Evolutionary conservation across 2,113 vertebrate genomes (phyloP), one percentile per base, ranked within the genome.

Genomic region (Seriola rivoliana): DNA sequence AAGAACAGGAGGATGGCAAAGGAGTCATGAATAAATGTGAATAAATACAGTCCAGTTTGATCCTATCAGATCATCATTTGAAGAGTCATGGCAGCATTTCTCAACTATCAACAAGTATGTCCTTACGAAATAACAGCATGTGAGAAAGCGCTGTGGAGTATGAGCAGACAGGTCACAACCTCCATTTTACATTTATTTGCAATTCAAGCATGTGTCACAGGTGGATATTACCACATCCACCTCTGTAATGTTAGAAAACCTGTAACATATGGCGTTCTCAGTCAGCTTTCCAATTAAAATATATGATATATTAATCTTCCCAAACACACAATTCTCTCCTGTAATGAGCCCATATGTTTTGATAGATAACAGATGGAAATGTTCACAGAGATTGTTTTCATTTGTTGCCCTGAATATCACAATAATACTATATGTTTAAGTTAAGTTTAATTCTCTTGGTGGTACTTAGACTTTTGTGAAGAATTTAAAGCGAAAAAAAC

Each of bases 321-420:
- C 58, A 65, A 44, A 57, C 29, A 63, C 55, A 50, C 10, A 77
- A 40, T 29, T 69, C 23, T 80, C 42, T 44, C 9, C 69, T 72
- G 32, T 87, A 82, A 85, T 70, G 55, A 82, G 54, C 42, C 42
- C 23, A 68, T 84, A 50, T 79, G 71, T 79, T 76, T 66, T 42
- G 25, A 78, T 65, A 78, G 69, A 85, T 72, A 85, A 83, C 80
- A 78, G 72, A 85, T 76, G 71, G 71, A 80, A 81, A 72, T 29
- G 42, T 32, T 68, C 57, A 52, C 75, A 66, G 52, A 17, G 52
- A 46, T 21, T 40, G 23, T 79, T 48, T 46, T 44, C 13, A 42
- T 67, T 63, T 52, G 42, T 44, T 59, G 25, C 34, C 29, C 5
- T 50, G 19, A 63, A 60, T 67, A 46, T 65, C 40, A 54, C 70